Percentiles rank a stretch among this genome's conserved stretches.
Evolutionary conservation across 2,113 vertebrate species (phyloP).

Genomic region (Myiozetetes cayanensis): DNA sequence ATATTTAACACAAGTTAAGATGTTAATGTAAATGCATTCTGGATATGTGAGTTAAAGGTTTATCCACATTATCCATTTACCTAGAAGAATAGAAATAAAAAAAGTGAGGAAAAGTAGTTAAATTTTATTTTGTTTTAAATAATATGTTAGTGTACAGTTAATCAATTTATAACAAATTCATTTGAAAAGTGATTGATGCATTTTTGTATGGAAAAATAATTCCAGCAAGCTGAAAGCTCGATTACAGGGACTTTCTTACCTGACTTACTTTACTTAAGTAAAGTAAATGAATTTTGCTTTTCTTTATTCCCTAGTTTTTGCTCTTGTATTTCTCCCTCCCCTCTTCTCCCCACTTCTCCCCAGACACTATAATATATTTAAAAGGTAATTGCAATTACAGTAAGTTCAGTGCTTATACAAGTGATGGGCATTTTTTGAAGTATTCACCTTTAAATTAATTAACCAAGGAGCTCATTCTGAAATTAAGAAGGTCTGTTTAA

Average conservation of each 20-base stretch:
- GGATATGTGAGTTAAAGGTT: background rate
- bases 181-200: background rate
- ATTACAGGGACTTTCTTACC: background rate
- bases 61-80: background rate
- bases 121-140: background rate
- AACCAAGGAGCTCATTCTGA: background rate
- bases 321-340: background rate
- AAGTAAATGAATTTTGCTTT: background rate
- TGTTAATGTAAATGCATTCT: background rate
- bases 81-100: background rate
- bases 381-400: background rate
- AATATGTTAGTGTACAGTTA: background rate
- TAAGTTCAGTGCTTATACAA: background rate
- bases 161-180: background rate
- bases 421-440: background rate
- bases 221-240: background rate
- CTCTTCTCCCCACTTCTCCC: background rate
- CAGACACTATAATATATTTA: background rate
- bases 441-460: background rate
- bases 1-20: background rate
- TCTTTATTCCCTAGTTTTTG: fast-evolving
- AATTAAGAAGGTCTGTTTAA: background rate
- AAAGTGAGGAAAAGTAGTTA: background rate
- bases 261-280: background rate
- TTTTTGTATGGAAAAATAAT: background rate